Conservation (phyloP, 2,888 invertebrate species). For the Sinohyriopsis cumingii region DNA sequence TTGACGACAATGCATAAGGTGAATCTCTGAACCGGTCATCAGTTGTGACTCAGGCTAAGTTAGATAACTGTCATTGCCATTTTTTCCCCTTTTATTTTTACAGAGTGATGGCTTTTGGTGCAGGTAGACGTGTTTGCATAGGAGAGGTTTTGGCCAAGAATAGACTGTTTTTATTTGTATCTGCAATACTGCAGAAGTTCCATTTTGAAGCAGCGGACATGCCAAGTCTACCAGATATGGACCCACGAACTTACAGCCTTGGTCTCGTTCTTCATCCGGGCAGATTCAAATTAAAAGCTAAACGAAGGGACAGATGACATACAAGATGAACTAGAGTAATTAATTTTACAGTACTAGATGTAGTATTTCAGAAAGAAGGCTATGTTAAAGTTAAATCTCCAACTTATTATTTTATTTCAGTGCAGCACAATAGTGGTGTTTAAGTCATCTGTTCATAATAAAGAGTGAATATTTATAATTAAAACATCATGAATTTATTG, state of each 20-base stretch:
- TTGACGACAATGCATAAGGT: no score
- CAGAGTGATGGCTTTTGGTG: slow-evolving; percentile 62
- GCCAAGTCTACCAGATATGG: slow-evolving; percentile 34
- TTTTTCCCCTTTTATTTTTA: not conserved
- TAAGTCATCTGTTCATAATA: no score
- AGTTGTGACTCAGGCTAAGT: no score
- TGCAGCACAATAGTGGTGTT: no score
- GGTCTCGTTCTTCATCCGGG: slow-evolving; percentile 64
- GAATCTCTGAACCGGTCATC: no score
- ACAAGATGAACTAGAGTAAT: not conserved
- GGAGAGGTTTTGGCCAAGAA: slow-evolving; percentile 65
- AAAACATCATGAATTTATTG: no score
- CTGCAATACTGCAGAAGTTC: slow-evolving; percentile 53
- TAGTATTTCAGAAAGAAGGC: not conserved
- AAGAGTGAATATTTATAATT: no score
- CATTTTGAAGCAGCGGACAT: slow-evolving; percentile 34
- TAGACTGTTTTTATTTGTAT: slow-evolving; percentile 60
- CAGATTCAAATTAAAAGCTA: slow-evolving; percentile 47
- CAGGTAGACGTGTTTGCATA: slow-evolving; percentile 62
- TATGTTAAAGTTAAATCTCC: no score
- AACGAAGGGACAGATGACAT: slow-evolving; percentile 7
- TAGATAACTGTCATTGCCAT: no score
- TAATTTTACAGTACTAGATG: not conserved
- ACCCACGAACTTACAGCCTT: slow-evolving; percentile 57
- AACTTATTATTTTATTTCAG: no score